Evolutionary conservation across 2,888 invertebrate genomes (phyloP), one percentile per base, ranked within the genome.

Genomic region (Spodoptera exigua): DNA sequence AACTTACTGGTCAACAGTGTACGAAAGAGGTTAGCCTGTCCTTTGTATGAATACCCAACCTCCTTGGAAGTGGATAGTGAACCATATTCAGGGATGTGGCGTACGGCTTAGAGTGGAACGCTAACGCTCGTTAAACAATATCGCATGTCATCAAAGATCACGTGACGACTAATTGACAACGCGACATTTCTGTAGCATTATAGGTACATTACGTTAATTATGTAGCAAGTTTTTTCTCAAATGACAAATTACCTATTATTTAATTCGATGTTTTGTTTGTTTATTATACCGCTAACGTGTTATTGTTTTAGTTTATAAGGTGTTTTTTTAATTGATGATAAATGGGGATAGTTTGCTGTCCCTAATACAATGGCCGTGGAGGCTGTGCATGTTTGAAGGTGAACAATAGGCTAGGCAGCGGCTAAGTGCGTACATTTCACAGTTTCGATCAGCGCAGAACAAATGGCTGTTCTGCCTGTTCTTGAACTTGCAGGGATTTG

Each of bases 171-270:
- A 74, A 76, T 69, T 74, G 74, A 74, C 66, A 66, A 32, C 32
- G 17, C 43, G 36, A 58, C 61, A 47, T 72, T 61, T 74, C 54
- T 74, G 61, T 60, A 66, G 60, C 49, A 60, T 43, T 52, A 70
- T 53, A 47, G n/a, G n/a, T n/a, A n/a, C 51, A 61, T 53, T 65
- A 66, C 57, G 46, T 41, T 68, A 73, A 73, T 64, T 64, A 43
- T 36, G 13, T 76, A 70, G 40, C 68, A 75, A 56, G 39, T 35
- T 71, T 74, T 71, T 74, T 75, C 35, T 51, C 5, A 10, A 41
- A 67, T 74, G 70, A 74, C 71, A 64, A 68, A 74, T 61, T 45
- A 18, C 44, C 46, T 61, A 66, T 73, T 72, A 72, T 69, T 53
- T 39, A 55, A 58, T 55, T 72, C 53, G 17, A 14, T 39, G 32